Evolutionary conservation across 1,140 invertebrate species (phyloP).

Genomic region (Heliconius congener): DNA sequence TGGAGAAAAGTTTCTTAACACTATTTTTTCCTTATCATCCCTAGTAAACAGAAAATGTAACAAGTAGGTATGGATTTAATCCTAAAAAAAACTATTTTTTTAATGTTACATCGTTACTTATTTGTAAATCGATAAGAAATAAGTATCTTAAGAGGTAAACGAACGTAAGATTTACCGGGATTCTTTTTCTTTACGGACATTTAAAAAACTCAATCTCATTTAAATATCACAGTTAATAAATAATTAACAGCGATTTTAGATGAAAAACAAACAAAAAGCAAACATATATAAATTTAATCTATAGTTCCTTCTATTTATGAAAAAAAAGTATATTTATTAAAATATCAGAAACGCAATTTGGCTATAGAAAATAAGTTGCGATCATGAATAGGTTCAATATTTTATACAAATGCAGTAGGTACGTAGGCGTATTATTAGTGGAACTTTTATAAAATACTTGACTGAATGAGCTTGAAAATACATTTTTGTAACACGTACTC

Average conservation of each 20-base stretch:
- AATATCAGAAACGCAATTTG: background rate
- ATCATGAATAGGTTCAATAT: background rate
- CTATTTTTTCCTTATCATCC: too few relatives aligned
- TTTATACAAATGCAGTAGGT: background rate
- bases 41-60: too few relatives aligned
- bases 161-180: background rate
- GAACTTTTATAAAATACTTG: slow-evolving; percentile 2
- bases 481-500: background rate
- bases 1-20: too few relatives aligned
- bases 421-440: slow-evolving; percentile 10
- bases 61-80: too few relatives aligned
- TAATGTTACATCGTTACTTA: too few relatives aligned
- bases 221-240: too few relatives aligned
- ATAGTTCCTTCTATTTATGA: too few relatives aligned
- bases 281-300: too few relatives aligned
- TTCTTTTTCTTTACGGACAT: background rate
- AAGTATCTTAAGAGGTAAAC: background rate
- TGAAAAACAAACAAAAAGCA: too few relatives aligned
- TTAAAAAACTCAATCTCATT: too few relatives aligned
- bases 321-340: background rate
- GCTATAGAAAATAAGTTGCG: background rate
- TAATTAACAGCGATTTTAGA: too few relatives aligned
- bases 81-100: too few relatives aligned
- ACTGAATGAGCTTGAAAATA: slow-evolving; percentile 1
- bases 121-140: background rate